Evolutionary conservation across 2,888 invertebrate species (phyloP).

Genomic region (Nemapogon koenigi): DNA sequence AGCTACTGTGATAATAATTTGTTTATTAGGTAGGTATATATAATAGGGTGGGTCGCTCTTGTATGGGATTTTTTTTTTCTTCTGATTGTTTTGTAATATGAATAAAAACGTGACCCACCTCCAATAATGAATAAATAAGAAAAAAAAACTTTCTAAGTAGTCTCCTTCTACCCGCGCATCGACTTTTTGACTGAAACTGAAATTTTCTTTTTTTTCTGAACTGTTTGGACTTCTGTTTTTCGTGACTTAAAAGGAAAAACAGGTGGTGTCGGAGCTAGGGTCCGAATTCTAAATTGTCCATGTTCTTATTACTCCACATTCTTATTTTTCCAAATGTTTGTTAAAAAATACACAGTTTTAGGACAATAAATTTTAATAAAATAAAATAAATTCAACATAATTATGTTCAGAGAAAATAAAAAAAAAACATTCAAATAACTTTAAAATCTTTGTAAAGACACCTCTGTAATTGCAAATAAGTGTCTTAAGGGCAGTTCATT

Average conservation of each 20-base stretch:
- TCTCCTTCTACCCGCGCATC: neutral
- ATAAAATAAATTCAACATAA: neutral
- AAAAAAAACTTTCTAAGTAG: neutral
- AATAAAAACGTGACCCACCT: neutral
- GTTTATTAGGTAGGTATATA: too few relatives aligned
- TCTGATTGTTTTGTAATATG: too few relatives aligned
- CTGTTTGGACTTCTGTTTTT: neutral
- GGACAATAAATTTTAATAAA: neutral
- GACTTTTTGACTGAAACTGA: neutral
- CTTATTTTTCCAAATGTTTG: too few relatives aligned
- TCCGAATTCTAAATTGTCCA: too few relatives aligned
- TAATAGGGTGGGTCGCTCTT: neutral
- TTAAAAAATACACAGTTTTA: neutral
- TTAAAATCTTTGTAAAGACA: neutral
- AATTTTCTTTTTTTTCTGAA: neutral
- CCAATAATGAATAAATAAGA: neutral
- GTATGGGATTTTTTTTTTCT: neutral
- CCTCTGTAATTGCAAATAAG: neutral
- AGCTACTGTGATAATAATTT: too few relatives aligned
- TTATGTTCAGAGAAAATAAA: neutral
- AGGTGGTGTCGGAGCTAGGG: too few relatives aligned
- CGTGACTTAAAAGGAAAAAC: neutral
- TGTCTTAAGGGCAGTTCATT: conserved; percentile 4
- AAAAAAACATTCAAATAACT: neutral
- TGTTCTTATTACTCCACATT: too few relatives aligned